These are phyloP conservation scores for Malurus alboscapulatus DNA, from an alignment of 2,113 vertebrate genomes.

Conservation along the genomic window DNA sequence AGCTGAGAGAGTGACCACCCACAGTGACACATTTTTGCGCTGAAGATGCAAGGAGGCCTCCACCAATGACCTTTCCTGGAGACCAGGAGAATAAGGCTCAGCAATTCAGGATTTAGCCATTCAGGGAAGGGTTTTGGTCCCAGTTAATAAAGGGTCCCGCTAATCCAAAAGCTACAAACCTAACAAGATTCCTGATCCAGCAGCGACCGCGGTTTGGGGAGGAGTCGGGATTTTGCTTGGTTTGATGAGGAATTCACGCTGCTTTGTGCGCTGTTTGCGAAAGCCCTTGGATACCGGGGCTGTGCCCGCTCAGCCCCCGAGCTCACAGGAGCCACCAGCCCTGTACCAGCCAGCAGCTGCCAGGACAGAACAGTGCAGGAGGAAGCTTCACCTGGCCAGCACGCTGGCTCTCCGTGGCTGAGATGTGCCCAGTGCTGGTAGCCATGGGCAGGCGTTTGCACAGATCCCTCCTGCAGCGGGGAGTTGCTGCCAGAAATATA, in stretches of 20 bases:
- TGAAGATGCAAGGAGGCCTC: conserved; percentile 47
- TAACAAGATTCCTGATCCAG: conserved; percentile 33
- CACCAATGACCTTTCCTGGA: conserved; percentile 52
- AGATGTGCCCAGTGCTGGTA: background rate
- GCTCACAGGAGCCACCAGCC: background rate
- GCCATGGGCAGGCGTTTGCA: background rate
- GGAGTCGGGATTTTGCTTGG: background rate
- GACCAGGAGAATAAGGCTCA: conserved; percentile 40
- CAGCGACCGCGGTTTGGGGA: background rate
- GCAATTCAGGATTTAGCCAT: conserved; percentile 58
- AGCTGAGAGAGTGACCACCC: conserved; percentile 50
- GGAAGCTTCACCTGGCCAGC: background rate
- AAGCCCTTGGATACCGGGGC: background rate
- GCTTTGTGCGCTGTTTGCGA: background rate
- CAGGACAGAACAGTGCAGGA: background rate
- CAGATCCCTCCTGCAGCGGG: background rate
- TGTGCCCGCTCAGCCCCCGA: background rate
- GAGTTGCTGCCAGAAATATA: background rate
- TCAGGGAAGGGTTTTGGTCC: conserved; percentile 15
- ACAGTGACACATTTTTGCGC: conserved; percentile 55
- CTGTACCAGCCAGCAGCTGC: background rate
- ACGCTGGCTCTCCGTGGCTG: background rate
- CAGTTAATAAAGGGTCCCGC: conserved; percentile 24
- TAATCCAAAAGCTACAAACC: conserved; percentile 56
- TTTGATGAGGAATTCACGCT: conserved; percentile 1